These are phyloP conservation scores for Drosophila hamatofila DNA, from an alignment of 2,888 invertebrate genomes.

Conservation along the genomic window DNA sequence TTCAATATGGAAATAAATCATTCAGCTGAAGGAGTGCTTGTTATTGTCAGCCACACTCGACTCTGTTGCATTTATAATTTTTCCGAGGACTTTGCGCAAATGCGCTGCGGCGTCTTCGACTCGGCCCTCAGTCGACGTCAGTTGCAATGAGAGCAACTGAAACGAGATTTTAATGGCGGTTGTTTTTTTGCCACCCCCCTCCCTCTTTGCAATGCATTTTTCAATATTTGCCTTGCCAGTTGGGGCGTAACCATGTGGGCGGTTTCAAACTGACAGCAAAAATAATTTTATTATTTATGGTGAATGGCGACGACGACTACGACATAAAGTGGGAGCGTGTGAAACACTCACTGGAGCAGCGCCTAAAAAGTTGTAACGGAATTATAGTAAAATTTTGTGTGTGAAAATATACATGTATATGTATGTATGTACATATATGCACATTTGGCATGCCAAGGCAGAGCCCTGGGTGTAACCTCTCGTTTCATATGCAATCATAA, in stretches of 20 bases:
- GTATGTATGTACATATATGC: conserved; percentile 9
- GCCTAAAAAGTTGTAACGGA: conserved; percentile 70
- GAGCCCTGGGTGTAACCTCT: not conserved
- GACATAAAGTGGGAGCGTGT: not conserved
- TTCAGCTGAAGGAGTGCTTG: not conserved
- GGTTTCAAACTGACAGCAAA: conserved; percentile 73
- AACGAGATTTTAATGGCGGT: conserved; percentile 76
- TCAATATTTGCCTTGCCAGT: conserved; percentile 61
- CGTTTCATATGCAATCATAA: conserved; percentile 70
- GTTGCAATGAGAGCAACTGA: conserved; percentile 24
- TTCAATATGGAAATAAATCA: conserved; percentile 21
- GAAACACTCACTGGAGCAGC: conserved; percentile 16
- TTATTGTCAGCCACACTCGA: conserved; percentile 19
- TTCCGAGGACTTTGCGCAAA: conserved; percentile 12
- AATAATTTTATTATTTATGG: conserved; percentile 79
- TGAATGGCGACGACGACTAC: conserved; percentile 44
- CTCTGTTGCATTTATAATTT: conserved; percentile 33
- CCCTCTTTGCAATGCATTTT: conserved; percentile 51
- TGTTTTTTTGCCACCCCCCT: conserved; percentile 21
- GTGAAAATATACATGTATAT: conserved; percentile 53
- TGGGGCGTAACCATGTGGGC: conserved; percentile 49
- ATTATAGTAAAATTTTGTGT: conserved; percentile 72
- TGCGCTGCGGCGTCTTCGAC: conserved; percentile 4
- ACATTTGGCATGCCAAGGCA: not conserved
- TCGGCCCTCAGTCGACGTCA: not conserved